Conservation (phyloP, 2,888 invertebrate species). For the Temnothorax unifasciatus region DNA sequence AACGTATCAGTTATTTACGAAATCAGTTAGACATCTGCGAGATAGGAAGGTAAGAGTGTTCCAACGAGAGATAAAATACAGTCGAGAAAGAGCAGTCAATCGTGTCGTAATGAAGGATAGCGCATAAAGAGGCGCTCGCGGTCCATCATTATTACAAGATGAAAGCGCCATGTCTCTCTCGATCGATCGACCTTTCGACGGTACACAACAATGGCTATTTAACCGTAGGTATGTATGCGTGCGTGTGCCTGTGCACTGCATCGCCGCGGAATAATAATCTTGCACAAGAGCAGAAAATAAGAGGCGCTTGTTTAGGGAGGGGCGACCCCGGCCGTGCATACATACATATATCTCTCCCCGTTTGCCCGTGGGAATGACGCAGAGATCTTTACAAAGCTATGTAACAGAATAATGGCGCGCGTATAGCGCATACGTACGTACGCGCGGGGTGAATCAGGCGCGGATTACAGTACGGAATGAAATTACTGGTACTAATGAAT, state of each 20-base stretch:
- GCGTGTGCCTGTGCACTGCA: slow-evolving; percentile 15
- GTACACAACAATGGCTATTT: slow-evolving; percentile 58
- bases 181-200: slow-evolving; percentile 62
- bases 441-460: slow-evolving; percentile 55
- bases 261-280: slow-evolving; percentile 63
- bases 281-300: slow-evolving; percentile 59
- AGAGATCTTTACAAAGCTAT: slow-evolving; percentile 56
- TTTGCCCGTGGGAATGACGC: slow-evolving; percentile 54
- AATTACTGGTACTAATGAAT: slow-evolving; percentile 59
- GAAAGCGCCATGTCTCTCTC: slow-evolving; percentile 59
- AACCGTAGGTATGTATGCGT: slow-evolving; percentile 23
- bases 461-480: slow-evolving; percentile 57
- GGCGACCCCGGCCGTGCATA: slow-evolving; percentile 1
- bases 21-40: slow-evolving; percentile 15
- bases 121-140: slow-evolving; percentile 42
- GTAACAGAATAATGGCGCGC: slow-evolving; percentile 54
- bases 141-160: slow-evolving; percentile 59
- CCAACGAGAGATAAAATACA: slow-evolving; percentile 20
- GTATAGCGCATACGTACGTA: slow-evolving; percentile 48
- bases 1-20: neutral
- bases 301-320: slow-evolving; percentile 57
- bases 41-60: slow-evolving; percentile 1
- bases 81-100: slow-evolving; percentile 17
- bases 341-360: neutral
- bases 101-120: slow-evolving; percentile 39